Conservation (phyloP, 1,140 invertebrate genomes). For the Cydia splendana region DNA sequence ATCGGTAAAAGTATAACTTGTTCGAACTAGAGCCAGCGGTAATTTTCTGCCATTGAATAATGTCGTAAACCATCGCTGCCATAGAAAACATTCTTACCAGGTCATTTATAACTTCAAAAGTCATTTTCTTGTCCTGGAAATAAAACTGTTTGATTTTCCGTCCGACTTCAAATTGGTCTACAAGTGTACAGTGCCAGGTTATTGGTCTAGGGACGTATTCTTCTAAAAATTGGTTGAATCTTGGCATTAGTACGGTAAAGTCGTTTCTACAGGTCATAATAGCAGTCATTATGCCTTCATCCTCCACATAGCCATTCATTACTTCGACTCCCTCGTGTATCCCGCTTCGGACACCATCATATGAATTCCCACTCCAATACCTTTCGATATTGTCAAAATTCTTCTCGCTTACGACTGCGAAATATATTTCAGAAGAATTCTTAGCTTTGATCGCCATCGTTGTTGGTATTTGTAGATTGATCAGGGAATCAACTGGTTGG, state of each 20-base stretch:
- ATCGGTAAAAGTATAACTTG: conserved; percentile 48
- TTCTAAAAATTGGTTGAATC: conserved; percentile 24
- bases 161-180: conserved; percentile 41
- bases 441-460: conserved; percentile 37
- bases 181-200: conserved; percentile 29
- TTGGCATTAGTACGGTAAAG: conserved; percentile 15
- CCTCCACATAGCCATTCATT: conserved; percentile 43
- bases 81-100: conserved; percentile 36
- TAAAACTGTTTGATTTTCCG: conserved; percentile 43
- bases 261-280: background rate
- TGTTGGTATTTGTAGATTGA: conserved; percentile 35
- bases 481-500: conserved; percentile 41
- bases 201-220: conserved; percentile 2
- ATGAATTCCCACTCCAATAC: conserved; percentile 46
- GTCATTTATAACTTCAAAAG: conserved; percentile 36
- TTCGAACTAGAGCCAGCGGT: conserved; percentile 37
- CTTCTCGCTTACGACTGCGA: conserved; percentile 45
- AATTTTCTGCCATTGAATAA: conserved; percentile 40
- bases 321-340: conserved; percentile 51
- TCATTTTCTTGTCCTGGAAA: conserved; percentile 35
- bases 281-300: conserved; percentile 40
- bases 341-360: conserved; percentile 38
- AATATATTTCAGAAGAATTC: conserved; percentile 28
- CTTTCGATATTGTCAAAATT: conserved; percentile 47
- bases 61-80: conserved; percentile 36